Base-by-base conservation (phyloP, 2,888 invertebrate species). In the Odiellus spinosus region DNA sequence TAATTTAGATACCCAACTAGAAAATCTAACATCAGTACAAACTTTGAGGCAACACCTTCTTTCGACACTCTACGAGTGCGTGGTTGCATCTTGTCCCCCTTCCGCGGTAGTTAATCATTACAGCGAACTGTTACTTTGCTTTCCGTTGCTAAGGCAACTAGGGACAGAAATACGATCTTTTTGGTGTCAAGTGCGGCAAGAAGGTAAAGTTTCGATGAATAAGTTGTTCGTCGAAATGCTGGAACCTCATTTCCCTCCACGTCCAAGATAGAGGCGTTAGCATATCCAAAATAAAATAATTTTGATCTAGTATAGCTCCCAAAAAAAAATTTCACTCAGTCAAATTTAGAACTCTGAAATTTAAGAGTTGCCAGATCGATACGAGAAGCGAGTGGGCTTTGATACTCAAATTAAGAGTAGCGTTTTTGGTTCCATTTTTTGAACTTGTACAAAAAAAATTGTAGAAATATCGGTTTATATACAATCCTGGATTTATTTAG, bases 141-240 rank as follows among this genome's bases (percentile, higher is more conserved):
- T 93, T 67, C 93, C 93, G 8, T 78, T 85, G 42, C 69, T 95
- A 54, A 75, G 90, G 53, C 88, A 88, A 67, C 84, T 86, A 1
- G 90, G 93, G 68, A 78, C 81, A 52, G 79, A 86, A 42, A 79
- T 91, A 57, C 76, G 90, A 44, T 77, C 81, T 59, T 93, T 87
- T 70, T 95, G 95, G 95, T 76, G 81, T 39, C 76, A 72, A 58
- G 78, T 91, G 44, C 83, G 86, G 61, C 79, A 82, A 61, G 86
- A 86, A 55, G 83, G 86, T 4, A 79, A 82, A 64, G 83, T 87
- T 50, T 80, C 80, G 57, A 87, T 95, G 85, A 93, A 93, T 72
- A 93, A 93, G 68, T 76, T 95, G 45, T 91, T 95, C 44, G 46
- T 56, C 14, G 57, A 57, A 45, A 57, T 57, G 57, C 44, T 57